phyloP scores from a whole-genome alignment of 2,888 invertebrate species.

The Lacanobia wlatinum region DNA sequence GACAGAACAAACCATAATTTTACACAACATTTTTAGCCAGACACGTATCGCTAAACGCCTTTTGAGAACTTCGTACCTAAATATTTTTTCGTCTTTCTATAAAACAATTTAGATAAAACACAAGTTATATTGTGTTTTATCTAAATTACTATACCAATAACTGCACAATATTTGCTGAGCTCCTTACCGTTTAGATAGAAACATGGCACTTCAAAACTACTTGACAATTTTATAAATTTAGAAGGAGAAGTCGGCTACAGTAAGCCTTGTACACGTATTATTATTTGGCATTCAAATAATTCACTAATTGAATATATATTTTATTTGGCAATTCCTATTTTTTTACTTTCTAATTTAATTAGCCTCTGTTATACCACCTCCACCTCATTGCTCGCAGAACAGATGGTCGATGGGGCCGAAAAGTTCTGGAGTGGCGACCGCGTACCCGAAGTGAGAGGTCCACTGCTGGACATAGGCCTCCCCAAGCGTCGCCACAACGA shows the following conservation, averaged over 20 bases:
- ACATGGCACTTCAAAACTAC: conserved; percentile 24
- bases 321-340: conserved; percentile 37
- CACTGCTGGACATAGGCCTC: no score
- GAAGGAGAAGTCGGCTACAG: background rate
- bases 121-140: no score
- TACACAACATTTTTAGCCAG: background rate
- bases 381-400: no score
- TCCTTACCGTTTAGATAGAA: conserved; percentile 3
- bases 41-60: background rate
- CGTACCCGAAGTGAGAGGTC: no score
- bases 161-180: background rate
- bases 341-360: background rate
- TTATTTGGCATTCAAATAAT: conserved; percentile 3
- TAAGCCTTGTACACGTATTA: background rate
- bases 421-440: no score
- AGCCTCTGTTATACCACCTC: background rate
- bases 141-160: background rate
- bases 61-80: background rate
- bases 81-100: background rate
- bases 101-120: background rate
- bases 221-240: background rate
- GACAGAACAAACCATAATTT: background rate
- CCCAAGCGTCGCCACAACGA: no score
- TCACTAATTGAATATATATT: background rate
- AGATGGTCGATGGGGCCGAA: no score